phyloP scores from a whole-genome alignment of 2,888 invertebrate genomes.

The Morpho deidamia region DNA sequence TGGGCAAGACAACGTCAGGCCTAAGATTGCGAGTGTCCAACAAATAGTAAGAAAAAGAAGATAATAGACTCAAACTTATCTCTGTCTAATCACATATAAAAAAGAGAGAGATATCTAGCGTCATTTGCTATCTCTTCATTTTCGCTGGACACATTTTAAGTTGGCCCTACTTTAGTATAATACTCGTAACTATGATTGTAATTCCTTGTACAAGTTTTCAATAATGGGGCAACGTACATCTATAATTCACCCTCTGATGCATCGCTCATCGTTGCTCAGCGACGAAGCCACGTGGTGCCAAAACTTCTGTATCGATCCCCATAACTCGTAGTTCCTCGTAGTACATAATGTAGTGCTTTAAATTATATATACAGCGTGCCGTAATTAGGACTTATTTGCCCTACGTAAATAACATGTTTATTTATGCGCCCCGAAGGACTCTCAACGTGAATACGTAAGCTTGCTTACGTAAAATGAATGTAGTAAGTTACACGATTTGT shows the following conservation, averaged over 20 bases:
- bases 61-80: no score
- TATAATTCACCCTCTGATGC: conserved; percentile 20
- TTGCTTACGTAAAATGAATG: conserved; percentile 2
- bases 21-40: no score
- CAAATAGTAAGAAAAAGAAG: no score
- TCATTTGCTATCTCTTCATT: no score
- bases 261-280: conserved; percentile 34
- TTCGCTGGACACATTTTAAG: no score
- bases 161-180: no score
- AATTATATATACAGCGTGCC: conserved; percentile 45
- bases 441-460: conserved; percentile 6
- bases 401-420: conserved; percentile 27
- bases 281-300: conserved; percentile 36
- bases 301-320: conserved; percentile 43
- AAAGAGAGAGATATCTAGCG: no score
- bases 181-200: no score
- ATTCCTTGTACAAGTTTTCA: no score
- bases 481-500: neutral
- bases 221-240: neutral
- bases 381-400: conserved; percentile 48
- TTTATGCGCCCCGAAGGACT: conserved; percentile 21
- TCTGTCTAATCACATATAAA: no score
- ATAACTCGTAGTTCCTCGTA: conserved; percentile 13
- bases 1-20: no score
- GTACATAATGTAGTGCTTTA: conserved; percentile 25